phyloP scores from a whole-genome alignment of 2,797 vertebrate genomes.

The Pempheris klunzingeri region DNA sequence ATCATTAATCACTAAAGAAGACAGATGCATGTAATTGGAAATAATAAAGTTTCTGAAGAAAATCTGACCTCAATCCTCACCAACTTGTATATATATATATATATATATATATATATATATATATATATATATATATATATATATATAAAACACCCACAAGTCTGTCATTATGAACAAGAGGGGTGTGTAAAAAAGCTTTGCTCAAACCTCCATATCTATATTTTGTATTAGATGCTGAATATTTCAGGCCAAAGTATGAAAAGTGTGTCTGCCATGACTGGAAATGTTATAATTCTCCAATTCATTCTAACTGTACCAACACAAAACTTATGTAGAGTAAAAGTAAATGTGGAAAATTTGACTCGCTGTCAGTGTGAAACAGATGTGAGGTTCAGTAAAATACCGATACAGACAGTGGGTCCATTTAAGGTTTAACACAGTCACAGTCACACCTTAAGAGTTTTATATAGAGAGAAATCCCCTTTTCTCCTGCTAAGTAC shows the following conservation, averaged over 20 bases:
- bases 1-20: neutral
- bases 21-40: fast-evolving
- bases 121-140: neutral
- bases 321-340: neutral
- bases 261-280: neutral
- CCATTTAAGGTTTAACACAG: neutral
- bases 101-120: neutral
- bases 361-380: neutral
- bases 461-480: neutral
- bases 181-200: neutral
- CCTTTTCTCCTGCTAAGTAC: neutral
- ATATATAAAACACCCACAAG: neutral
- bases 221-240: neutral
- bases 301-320: neutral
- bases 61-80: neutral
- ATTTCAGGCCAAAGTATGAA: neutral
- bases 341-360: neutral
- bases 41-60: neutral
- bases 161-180: neutral
- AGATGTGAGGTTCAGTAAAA: neutral
- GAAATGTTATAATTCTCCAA: neutral
- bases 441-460: neutral
- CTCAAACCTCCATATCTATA: neutral
- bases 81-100: neutral
- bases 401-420: neutral